Percentiles rank a stretch among this genome's conserved stretches.
Conservation (phyloP, 2,888 invertebrate species). For the Diaphora mendica region DNA sequence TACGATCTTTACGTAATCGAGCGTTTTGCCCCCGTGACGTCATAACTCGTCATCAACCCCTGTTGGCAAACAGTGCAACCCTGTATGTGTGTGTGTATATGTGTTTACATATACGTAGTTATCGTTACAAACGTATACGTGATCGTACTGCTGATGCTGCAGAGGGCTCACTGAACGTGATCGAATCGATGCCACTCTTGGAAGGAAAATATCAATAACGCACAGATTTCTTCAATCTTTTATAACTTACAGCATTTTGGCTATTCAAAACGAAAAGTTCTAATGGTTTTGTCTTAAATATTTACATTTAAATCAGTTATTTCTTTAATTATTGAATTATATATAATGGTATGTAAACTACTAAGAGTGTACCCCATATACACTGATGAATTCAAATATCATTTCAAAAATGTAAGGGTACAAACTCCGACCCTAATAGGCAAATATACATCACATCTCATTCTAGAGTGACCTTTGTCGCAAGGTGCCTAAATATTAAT, state of each 20-base stretch:
- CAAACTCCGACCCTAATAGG: no score
- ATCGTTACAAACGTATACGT: constrained; percentile 72
- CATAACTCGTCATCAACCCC: constrained; percentile 40
- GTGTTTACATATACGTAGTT: constrained; percentile 58
- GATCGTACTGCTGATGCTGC: constrained; percentile 46
- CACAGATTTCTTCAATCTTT: constrained; percentile 12
- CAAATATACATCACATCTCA: no score
- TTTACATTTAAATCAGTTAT: neutral
- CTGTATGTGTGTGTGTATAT: constrained; percentile 20
- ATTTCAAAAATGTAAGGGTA: no score
- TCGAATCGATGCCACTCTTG: constrained; percentile 19
- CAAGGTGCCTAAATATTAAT: neutral
- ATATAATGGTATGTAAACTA: no score
- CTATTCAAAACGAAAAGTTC: neutral
- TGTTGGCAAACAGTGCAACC: constrained; percentile 23
- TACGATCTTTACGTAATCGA: neutral
- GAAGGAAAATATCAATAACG: constrained; percentile 20
- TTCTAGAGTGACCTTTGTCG: no score
- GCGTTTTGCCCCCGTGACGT: constrained; percentile 5
- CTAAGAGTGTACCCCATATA: no score
- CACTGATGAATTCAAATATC: no score
- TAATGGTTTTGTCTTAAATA: neutral
- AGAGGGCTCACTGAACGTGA: neutral
- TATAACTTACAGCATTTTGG: neutral
- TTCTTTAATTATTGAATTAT: neutral